A percentile compares a stretch with the other conserved stretches of the same genome.
Evolutionary conservation across 1,140 invertebrate species (phyloP).

Genomic region (Orchestia grillus): DNA sequence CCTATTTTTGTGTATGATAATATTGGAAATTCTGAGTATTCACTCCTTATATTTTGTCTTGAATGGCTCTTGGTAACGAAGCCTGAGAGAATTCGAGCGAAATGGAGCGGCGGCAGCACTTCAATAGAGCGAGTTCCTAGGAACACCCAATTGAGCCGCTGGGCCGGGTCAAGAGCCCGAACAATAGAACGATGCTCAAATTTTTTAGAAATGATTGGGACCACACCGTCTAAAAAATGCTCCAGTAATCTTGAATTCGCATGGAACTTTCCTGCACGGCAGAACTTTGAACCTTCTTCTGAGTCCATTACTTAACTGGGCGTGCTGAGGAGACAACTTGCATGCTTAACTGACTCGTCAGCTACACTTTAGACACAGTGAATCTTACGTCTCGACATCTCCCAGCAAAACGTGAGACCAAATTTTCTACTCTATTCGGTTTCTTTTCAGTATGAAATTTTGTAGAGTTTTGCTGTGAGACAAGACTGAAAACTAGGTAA

Average conservation of each 20-base stretch:
- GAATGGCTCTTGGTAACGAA: neutral
- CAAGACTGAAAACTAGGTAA: no score
- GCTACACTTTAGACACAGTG: neutral
- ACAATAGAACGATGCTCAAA: neutral
- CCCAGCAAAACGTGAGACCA: neutral
- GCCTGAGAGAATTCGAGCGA: neutral
- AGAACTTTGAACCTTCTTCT: neutral
- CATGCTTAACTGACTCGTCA: neutral
- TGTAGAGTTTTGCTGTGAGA: neutral
- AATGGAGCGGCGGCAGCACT: neutral
- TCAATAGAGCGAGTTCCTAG: neutral
- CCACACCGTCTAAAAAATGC: neutral
- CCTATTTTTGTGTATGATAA: neutral
- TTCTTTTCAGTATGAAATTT: neutral
- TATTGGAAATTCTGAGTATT: neutral
- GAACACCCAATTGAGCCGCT: neutral
- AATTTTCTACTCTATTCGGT: neutral
- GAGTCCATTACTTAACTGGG: neutral
- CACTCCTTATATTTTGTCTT: neutral
- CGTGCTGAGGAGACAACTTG: neutral
- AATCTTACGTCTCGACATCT: neutral
- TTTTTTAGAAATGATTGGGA: conserved; percentile 28
- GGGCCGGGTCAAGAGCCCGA: neutral
- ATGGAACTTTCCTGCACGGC: neutral
- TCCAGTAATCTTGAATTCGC: neutral